These are phyloP conservation scores for Bicyclus anynana DNA, from an alignment of 1,140 invertebrate genomes.

Conservation along the genomic window DNA sequence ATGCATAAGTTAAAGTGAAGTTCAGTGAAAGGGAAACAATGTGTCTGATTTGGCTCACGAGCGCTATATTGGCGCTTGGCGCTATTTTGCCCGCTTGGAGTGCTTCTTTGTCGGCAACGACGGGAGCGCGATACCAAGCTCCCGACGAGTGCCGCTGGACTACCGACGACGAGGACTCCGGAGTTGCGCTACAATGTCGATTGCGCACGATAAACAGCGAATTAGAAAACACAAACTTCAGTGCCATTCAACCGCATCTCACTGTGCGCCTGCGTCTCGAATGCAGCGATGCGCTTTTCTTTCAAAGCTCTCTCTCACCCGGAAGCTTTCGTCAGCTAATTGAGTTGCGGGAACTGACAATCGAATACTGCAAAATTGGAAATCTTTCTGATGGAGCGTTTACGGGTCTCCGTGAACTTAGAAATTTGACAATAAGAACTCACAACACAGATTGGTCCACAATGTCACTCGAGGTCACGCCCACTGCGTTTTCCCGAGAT, in stretches of 20 bases:
- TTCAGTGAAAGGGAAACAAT: conserved; percentile 60
- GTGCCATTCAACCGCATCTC: conserved; percentile 91
- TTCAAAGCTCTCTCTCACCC: conserved; percentile 90
- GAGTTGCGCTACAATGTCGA: conserved; percentile 87
- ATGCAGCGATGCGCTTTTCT: conserved; percentile 90
- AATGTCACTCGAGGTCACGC: conserved; percentile 88
- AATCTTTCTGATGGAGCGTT: conserved; percentile 92
- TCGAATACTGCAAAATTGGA: conserved; percentile 94
- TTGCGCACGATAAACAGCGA: conserved; percentile 92
- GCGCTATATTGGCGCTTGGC: conserved; percentile 60
- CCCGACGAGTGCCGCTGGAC: conserved; percentile 92
- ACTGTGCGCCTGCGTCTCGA: conserved; percentile 88
- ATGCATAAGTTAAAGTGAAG: conserved; percentile 65
- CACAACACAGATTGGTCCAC: conserved; percentile 93
- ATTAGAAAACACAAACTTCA: conserved; percentile 93
- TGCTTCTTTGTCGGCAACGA: conserved; percentile 69
- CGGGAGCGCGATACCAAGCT: conserved; percentile 83
- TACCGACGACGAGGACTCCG: conserved; percentile 79
- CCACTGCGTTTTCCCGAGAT: conserved; percentile 85
- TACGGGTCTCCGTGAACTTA: conserved; percentile 86
- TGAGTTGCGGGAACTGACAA: conserved; percentile 88
- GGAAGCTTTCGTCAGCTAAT: conserved; percentile 90
- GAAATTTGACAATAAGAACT: conserved; percentile 90
- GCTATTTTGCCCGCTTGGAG: conserved; percentile 53
- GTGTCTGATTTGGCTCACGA: conserved; percentile 59